Percentiles rank a stretch among this genome's conserved stretches.
Evolutionary conservation across 2,797 vertebrate genomes (phyloP).

Genomic region (Lindbergichthys nudifrons): DNA sequence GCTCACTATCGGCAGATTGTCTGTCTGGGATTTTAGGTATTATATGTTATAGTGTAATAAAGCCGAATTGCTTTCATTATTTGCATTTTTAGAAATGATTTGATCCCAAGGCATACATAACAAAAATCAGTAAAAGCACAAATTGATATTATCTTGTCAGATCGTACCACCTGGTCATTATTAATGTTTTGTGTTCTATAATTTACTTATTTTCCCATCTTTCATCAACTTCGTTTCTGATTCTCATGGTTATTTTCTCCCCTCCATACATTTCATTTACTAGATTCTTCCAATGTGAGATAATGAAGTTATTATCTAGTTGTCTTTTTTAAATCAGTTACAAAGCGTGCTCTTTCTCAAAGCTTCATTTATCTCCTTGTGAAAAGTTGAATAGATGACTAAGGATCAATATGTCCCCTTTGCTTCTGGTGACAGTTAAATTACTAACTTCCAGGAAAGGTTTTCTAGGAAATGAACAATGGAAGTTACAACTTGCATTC

Average conservation of each 20-base stretch:
- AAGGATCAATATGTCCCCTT: constrained; percentile 25
- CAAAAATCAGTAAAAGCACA: too few species aligned
- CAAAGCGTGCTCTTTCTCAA: not conserved
- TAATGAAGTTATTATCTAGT: too few species aligned
- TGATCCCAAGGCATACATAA: too few species aligned
- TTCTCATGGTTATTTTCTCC: too few species aligned
- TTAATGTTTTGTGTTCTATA: too few species aligned
- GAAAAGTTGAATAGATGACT: constrained; percentile 8
- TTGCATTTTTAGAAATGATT: too few species aligned
- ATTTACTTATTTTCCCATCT: too few species aligned
- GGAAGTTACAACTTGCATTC: not conserved
- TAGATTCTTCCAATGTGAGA: too few species aligned
- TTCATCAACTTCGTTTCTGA: too few species aligned
- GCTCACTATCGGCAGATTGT: not conserved
- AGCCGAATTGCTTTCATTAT: not conserved
- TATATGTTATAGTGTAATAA: constrained; percentile 9
- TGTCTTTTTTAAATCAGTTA: not conserved
- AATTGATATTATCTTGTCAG: too few species aligned
- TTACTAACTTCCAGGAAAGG: constrained; percentile 19
- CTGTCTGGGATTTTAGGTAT: constrained; percentile 3
- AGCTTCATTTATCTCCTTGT: constrained; percentile 6
- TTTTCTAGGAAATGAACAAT: constrained; percentile 16
- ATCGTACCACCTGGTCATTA: too few species aligned
- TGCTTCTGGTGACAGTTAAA: constrained; percentile 31
- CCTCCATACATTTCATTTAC: too few species aligned